Conservation (phyloP, 2,797 vertebrate genomes). For the Delichon dasypus region DNA sequence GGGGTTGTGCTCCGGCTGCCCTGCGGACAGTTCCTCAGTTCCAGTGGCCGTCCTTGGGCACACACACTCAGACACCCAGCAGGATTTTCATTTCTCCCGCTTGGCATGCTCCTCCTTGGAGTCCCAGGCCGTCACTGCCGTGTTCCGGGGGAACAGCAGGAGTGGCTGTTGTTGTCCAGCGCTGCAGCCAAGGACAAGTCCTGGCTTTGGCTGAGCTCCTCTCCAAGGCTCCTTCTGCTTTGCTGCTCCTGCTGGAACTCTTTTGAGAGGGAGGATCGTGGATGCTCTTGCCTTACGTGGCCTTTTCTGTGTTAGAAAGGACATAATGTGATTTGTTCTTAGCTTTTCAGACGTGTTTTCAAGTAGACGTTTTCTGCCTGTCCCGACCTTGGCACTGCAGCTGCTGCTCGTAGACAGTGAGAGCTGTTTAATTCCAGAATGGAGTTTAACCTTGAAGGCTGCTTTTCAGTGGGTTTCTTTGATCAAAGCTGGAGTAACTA, state of each 20-base stretch:
- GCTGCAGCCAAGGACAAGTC: not conserved
- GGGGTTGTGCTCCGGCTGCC: not conserved
- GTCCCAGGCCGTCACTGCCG: not conserved
- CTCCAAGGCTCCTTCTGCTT: not conserved
- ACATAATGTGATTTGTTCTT: not conserved
- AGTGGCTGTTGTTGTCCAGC: not conserved
- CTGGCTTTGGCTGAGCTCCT: not conserved
- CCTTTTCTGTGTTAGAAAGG: not conserved
- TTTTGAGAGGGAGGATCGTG: rapidly evolving
- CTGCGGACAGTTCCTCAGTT: rapidly evolving
- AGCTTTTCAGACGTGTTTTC: not conserved
- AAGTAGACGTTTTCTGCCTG: rapidly evolving
- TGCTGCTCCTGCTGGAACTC: not conserved
- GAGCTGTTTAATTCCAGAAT: not conserved
- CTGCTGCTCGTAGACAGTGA: not conserved
- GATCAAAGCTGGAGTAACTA: not conserved
- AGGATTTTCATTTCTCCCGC: not conserved
- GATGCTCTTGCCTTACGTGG: not conserved
- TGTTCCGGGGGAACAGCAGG: rapidly evolving
- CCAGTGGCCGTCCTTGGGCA: not conserved
- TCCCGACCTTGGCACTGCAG: not conserved
- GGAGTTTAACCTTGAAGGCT: not conserved
- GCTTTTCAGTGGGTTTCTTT: not conserved
- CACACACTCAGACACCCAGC: not conserved
- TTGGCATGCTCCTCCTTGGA: not conserved